phyloP scores from a whole-genome alignment of 2,888 invertebrate species.

The Vannuccia rotundouncinata region DNA sequence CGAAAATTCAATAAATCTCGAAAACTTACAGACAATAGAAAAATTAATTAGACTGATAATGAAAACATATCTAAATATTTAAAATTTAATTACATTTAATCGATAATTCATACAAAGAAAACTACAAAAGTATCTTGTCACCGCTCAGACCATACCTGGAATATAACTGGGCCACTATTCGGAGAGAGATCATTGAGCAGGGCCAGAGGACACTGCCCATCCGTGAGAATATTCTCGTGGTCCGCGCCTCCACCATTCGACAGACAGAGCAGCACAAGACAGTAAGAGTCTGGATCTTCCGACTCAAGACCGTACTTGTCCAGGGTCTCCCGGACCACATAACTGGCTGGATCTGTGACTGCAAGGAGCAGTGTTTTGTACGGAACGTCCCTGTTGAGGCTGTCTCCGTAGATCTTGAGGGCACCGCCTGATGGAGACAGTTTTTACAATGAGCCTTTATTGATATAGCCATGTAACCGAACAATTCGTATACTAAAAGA shows the following conservation, averaged over 20 bases:
- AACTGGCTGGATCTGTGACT: slow-evolving; percentile 78
- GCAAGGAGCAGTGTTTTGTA: slow-evolving; percentile 88
- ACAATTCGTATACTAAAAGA: too few species aligned
- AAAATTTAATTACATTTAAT: too few species aligned
- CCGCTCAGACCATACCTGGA: too few species aligned
- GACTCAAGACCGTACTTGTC: slow-evolving; percentile 84
- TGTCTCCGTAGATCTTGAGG: slow-evolving; percentile 76
- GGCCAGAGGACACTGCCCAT: slow-evolving; percentile 88
- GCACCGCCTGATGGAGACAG: slow-evolving; percentile 49
- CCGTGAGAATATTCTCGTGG: slow-evolving; percentile 82
- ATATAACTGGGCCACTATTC: neutral
- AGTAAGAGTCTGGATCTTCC: slow-evolving; percentile 78
- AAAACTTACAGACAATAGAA: too few species aligned
- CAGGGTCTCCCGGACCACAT: slow-evolving; percentile 83
- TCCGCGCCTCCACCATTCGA: neutral
- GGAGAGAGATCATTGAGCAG: neutral
- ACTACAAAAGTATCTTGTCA: too few species aligned
- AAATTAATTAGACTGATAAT: too few species aligned
- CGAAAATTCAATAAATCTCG: too few species aligned
- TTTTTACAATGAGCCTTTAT: too few species aligned
- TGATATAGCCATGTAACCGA: too few species aligned
- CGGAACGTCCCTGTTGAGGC: slow-evolving; percentile 84
- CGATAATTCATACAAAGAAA: too few species aligned
- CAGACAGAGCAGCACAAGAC: slow-evolving; percentile 74
- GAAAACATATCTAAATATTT: too few species aligned